Evolutionary conservation across 2,888 invertebrate genomes (phyloP).

Genomic region (Quadroppia sp.): DNA sequence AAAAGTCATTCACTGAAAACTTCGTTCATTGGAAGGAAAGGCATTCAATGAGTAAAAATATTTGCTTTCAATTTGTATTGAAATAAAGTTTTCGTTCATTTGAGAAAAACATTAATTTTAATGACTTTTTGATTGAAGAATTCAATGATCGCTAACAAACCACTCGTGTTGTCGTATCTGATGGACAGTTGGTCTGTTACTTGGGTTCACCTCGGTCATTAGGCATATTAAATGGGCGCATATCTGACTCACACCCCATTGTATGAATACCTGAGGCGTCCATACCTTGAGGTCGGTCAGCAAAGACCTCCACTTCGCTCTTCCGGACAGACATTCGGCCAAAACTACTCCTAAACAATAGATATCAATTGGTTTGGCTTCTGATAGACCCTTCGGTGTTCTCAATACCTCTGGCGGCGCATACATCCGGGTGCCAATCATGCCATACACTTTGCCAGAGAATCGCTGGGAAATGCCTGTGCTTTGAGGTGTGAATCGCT

Average conservation of each 20-base stretch:
- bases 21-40: no score
- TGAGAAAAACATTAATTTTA: no score
- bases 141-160: no score
- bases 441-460: not conserved
- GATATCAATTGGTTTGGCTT: not conserved
- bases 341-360: not conserved
- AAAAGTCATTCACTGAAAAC: no score
- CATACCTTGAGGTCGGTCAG: not conserved
- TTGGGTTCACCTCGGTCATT: not conserved
- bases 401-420: not conserved
- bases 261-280: no score
- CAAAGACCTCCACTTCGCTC: not conserved
- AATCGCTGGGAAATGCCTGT: no score
- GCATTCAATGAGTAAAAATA: no score
- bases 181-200: not conserved
- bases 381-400: not conserved
- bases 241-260: not conserved
- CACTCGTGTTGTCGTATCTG: not conserved
- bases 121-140: no score
- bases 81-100: no score
- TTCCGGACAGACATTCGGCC: not conserved
- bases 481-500: not conserved
- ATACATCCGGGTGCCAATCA: not conserved
- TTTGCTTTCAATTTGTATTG: no score
- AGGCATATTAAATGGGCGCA: not conserved